These are phyloP conservation scores for Tinea pellionella DNA, from an alignment of 2,888 invertebrate genomes.

Conservation along the genomic window DNA sequence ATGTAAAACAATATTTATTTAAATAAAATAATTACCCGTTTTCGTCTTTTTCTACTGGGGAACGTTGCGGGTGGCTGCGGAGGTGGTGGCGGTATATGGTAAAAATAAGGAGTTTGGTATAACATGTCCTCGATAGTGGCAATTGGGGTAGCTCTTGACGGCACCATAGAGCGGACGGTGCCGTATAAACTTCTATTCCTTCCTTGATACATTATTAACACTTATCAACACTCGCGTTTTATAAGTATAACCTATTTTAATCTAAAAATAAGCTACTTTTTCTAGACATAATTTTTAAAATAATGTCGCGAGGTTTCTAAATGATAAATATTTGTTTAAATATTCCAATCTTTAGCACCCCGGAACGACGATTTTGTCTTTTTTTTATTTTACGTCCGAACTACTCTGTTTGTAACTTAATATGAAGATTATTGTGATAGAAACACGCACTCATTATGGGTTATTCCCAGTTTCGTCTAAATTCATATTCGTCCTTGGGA, in stretches of 20 bases:
- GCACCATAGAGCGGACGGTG: conserved; percentile 53
- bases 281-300: too few species aligned
- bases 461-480: neutral
- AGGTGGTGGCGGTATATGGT: conserved; percentile 52
- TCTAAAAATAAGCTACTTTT: conserved; percentile 51
- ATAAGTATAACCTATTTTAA: conserved; percentile 49
- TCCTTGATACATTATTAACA: conserved; percentile 36
- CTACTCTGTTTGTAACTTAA: neutral
- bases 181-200: conserved; percentile 49
- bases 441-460: neutral
- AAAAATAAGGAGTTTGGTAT: conserved; percentile 52
- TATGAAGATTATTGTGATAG: conserved; percentile 2
- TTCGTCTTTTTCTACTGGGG: conserved; percentile 58
- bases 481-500: neutral
- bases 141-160: conserved; percentile 40
- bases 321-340: conserved; percentile 46
- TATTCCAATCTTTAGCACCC: conserved; percentile 51
- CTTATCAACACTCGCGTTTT: conserved; percentile 1
- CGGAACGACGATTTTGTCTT: conserved; percentile 20
- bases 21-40: conserved; percentile 42
- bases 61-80: conserved; percentile 53
- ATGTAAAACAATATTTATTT: too few species aligned
- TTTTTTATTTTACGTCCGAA: conserved; percentile 16
- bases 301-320: conserved; percentile 31
- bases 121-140: conserved; percentile 43